phyloP scores from a whole-genome alignment of 2,888 invertebrate genomes.

The Cosmia trapezina region DNA sequence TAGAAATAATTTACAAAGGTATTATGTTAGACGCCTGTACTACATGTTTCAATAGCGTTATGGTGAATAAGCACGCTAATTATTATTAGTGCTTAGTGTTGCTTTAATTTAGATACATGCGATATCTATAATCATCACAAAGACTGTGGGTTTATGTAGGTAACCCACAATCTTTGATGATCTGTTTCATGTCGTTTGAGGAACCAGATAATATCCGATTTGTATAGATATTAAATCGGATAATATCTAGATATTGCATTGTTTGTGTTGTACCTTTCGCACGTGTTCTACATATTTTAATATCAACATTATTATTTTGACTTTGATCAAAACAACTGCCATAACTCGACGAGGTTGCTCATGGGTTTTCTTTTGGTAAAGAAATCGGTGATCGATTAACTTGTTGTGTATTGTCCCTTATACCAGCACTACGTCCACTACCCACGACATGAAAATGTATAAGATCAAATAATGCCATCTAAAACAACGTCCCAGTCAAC shows the following conservation, averaged over 20 bases:
- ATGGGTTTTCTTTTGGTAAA: neutral
- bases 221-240: neutral
- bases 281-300: neutral
- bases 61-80: neutral
- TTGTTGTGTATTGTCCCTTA: neutral
- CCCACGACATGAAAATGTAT: neutral
- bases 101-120: neutral
- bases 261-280: slow-evolving; percentile 1
- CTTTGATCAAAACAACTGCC: neutral
- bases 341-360: neutral
- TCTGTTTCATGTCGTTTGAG: slow-evolving; percentile 16
- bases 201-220: neutral
- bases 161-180: too few relatives aligned
- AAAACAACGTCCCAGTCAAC: neutral
- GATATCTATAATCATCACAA: neutral
- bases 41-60: too few relatives aligned
- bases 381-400: too few relatives aligned
- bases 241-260: slow-evolving; percentile 3
- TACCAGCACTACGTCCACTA: neutral
- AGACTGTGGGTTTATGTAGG: too few relatives aligned
- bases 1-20: too few relatives aligned
- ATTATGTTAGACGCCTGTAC: too few relatives aligned
- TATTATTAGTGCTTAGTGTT: neutral
- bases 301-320: neutral
- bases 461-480: neutral